Evolutionary conservation across 2,113 vertebrate genomes (phyloP).

Genomic region (Struthidea cinerea): DNA sequence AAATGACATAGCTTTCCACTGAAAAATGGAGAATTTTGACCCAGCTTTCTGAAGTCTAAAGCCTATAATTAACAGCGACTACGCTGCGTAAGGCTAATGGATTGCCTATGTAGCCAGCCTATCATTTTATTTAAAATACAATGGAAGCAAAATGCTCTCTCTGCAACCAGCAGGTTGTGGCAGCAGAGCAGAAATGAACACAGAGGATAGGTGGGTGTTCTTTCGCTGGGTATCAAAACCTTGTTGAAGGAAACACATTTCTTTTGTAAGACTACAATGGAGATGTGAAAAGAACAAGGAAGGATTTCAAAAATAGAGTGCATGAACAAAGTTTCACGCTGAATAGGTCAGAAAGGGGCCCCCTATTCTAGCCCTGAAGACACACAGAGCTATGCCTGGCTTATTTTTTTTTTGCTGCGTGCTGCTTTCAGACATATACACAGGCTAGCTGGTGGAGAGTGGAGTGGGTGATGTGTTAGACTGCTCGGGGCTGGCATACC

Average conservation of each 20-base stretch:
- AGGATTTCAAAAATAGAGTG: not conserved
- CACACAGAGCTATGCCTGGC: not conserved
- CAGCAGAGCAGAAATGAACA: not conserved
- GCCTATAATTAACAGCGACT: slow-evolving; percentile 11
- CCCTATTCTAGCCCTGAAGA: too few species aligned
- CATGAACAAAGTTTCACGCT: not conserved
- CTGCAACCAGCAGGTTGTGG: slow-evolving; percentile 5
- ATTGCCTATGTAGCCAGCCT: not conserved
- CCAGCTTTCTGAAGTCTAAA: not conserved
- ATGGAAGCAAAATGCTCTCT: not conserved
- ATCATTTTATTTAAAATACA: slow-evolving; percentile 27
- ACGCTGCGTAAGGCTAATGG: not conserved
- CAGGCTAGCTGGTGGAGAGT: not conserved
- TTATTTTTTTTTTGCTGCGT: not conserved
- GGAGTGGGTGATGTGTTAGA: not conserved
- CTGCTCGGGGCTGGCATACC: not conserved
- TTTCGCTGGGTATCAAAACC: not conserved
- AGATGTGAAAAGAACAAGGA: not conserved
- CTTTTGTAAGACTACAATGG: not conserved
- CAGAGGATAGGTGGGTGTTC: not conserved
- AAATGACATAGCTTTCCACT: not conserved
- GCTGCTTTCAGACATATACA: not conserved
- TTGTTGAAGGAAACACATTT: not conserved
- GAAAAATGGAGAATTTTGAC: slow-evolving; percentile 19
- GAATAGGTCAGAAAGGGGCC: not conserved